phyloP scores from a whole-genome alignment of 1,140 invertebrate species.

The Palaemon carinicauda region DNA sequence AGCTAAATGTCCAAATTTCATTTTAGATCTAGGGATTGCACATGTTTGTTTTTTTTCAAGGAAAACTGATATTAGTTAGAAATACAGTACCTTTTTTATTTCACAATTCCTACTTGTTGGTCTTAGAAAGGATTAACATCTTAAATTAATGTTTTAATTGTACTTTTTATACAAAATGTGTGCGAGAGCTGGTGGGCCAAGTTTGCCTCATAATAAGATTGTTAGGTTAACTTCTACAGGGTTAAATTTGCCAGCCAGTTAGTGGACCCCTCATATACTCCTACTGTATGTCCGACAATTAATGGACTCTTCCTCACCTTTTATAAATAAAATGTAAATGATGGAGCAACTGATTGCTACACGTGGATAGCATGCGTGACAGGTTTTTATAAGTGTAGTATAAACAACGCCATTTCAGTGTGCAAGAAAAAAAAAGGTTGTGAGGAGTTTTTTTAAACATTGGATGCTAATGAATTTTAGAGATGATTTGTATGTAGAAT shows the following conservation, averaged over 20 bases:
- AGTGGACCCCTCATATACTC: not conserved
- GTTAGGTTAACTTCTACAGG: constrained; percentile 24
- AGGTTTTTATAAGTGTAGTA: too few species aligned
- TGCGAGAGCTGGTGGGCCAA: constrained; percentile 32
- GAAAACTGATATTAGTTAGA: not conserved
- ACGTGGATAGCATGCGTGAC: constrained; percentile 12
- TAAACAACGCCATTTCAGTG: too few species aligned
- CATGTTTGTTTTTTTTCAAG: not conserved
- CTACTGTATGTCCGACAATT: too few species aligned
- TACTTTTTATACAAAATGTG: constrained; percentile 27
- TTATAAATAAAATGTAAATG: too few species aligned
- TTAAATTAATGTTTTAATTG: not conserved
- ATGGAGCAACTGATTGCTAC: not conserved
- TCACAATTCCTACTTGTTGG: not conserved
- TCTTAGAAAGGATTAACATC: not conserved
- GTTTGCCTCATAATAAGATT: constrained; percentile 35
- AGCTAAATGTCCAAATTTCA: not conserved
- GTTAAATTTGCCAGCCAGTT: constrained; percentile 40
- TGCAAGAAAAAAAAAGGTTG: constrained; percentile 28
- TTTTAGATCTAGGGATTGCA: constrained; percentile 5
- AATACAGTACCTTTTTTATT: constrained; percentile 14
- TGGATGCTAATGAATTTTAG: not conserved
- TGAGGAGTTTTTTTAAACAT: constrained; percentile 23
- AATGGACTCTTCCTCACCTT: too few species aligned
- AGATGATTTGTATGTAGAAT: not conserved